Evolutionary conservation across 2,797 vertebrate genomes (phyloP), one percentile per base, ranked within the genome.

Genomic region (Hephaestus fuliginosus): DNA sequence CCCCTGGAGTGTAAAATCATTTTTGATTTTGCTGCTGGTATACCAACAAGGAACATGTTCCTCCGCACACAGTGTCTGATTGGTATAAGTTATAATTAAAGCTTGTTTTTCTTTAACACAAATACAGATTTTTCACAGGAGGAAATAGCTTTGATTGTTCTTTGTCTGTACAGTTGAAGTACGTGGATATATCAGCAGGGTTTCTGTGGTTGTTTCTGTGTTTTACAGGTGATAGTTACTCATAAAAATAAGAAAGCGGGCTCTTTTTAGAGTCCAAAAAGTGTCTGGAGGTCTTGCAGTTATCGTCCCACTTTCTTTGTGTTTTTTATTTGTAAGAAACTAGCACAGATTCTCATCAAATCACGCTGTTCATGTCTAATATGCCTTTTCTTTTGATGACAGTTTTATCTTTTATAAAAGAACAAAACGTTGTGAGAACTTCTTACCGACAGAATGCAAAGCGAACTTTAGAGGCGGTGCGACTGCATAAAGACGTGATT

Each of bases 1-100:
- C 30, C 33, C 25, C 57, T 44, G 49, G 33, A 60, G 46, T 36
- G 13, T 65, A 36, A 51, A 18, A 30, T 70, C 8, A 51, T 67
- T 77, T 33, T 49, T 8, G 28, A 69, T 76, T 62, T 58, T 56
- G 22, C 44, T 46, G 69, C 76, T 2, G 5, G 36, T 41, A 10
- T 18, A 58, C 33, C 0, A 44, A 5, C 22, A n/a, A 36, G 30
- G 12, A 63, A 12, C 30, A 55, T 13, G 60, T 66, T 57, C 5
- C 10, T 48, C 28, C 28, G 25, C 33, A 36, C n/a, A 20, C 20
- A 25, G 25, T 39, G 36, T 46, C 44, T 46, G 44, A 46, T 46
- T 46, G 14, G 44, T 46, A 46, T 46, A 46, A 13, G 17, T 46
- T 46, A 14, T 20, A 5, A 51, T 43, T 30, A 17, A 58, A 71